These are phyloP conservation scores for Microcebus ravelobensis DNA, from an alignment of 2,113 vertebrate species.

Conservation along the genomic window DNA sequence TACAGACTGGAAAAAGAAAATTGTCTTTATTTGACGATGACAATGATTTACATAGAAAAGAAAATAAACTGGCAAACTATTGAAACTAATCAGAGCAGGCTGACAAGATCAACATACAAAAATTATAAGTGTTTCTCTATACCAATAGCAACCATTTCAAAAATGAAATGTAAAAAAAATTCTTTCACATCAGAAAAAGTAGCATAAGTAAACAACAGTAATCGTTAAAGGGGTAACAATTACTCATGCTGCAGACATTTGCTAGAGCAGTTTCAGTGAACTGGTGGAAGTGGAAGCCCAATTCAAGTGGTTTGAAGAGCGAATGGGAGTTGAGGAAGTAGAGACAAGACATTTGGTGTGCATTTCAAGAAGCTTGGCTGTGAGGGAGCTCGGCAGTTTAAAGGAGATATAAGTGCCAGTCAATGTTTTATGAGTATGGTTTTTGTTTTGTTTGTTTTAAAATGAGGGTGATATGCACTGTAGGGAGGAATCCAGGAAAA, in stretches of 20 bases:
- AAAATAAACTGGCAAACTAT: background rate
- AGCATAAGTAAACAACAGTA: background rate
- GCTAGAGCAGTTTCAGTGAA: background rate
- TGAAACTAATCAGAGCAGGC: background rate
- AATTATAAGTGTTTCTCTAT: background rate
- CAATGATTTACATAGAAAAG: background rate
- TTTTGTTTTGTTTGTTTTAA: background rate
- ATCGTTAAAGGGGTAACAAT: background rate
- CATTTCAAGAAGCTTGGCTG: background rate
- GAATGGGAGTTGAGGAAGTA: background rate
- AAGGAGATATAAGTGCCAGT: background rate
- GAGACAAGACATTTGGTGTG: background rate
- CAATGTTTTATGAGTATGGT: background rate
- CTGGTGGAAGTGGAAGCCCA: background rate
- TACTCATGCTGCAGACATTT: background rate
- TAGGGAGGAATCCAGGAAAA: background rate
- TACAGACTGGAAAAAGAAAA: background rate
- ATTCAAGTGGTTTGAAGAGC: background rate
- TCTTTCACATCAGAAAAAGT: background rate
- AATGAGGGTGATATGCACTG: background rate
- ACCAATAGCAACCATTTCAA: background rate
- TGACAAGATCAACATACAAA: constrained; percentile 27
- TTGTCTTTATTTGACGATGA: constrained; percentile 18
- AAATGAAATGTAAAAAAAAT: background rate
- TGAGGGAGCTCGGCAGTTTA: background rate